These are phyloP conservation scores for Decapterus maruadsi DNA, from an alignment of 2,797 vertebrate genomes.

Conservation along the genomic window DNA sequence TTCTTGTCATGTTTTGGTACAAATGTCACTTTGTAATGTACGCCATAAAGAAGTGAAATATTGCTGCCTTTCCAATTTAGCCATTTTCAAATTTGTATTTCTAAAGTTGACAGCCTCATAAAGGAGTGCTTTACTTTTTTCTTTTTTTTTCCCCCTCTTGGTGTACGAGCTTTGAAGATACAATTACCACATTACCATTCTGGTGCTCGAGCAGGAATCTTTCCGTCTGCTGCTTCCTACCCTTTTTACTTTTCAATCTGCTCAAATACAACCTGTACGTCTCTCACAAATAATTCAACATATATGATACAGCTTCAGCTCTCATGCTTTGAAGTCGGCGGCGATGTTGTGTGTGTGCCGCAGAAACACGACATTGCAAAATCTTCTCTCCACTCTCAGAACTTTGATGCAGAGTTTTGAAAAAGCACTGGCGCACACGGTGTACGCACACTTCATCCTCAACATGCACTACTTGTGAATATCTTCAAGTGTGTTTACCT, in stretches of 20 bases:
- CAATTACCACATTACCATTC: background rate
- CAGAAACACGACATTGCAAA: background rate
- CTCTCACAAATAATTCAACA: background rate
- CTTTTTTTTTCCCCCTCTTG: background rate
- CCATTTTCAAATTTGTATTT: constrained; percentile 16
- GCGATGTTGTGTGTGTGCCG: background rate
- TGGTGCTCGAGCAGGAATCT: background rate
- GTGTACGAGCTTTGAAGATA: background rate
- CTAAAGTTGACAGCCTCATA: constrained; percentile 5
- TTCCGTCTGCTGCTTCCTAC: too few relatives aligned
- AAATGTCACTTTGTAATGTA: constrained; percentile 17
- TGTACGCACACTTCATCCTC: background rate
- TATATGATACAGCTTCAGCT: background rate
- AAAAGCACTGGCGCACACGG: background rate
- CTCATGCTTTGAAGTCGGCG: background rate
- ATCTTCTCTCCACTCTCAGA: background rate
- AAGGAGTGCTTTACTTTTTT: background rate
- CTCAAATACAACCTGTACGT: constrained; percentile 2
- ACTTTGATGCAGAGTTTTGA: background rate
- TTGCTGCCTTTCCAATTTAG: background rate
- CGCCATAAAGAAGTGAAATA: constrained; percentile 1
- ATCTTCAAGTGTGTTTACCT: background rate
- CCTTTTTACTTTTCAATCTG: background rate
- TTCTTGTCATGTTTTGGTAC: constrained; percentile 8
- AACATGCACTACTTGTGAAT: background rate